Percentiles rank a stretch among this genome's conserved stretches.
phyloP scores from a whole-genome alignment of 1,140 invertebrate species.

The Heliothis subflexa region DNA sequence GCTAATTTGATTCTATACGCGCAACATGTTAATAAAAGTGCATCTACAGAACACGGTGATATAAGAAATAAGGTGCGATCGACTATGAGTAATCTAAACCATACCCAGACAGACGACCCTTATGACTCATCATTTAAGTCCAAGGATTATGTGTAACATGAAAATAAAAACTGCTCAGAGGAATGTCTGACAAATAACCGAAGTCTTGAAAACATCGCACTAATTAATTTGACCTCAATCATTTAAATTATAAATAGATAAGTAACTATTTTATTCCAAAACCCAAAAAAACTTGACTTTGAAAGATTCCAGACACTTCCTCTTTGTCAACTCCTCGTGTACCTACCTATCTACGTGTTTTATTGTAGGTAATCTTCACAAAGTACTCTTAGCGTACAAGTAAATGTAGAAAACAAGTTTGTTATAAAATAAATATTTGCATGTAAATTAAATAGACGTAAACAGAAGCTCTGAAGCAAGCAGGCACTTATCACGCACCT shows the following conservation, averaged over 20 bases:
- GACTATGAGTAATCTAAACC: slow-evolving; percentile 62
- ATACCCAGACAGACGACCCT: slow-evolving; percentile 57
- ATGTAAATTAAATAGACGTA: slow-evolving; percentile 46
- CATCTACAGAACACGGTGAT: background rate
- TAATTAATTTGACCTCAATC: slow-evolving; percentile 12
- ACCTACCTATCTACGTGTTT: no score
- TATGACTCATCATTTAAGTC: slow-evolving; percentile 58
- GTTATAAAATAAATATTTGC: slow-evolving; percentile 31
- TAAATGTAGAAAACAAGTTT: slow-evolving; percentile 35
- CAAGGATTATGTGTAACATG: slow-evolving; percentile 55
- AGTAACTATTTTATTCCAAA: slow-evolving; percentile 2
- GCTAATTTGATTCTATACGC: background rate
- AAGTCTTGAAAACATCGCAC: slow-evolving; percentile 13
- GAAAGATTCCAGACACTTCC: background rate
- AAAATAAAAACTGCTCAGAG: slow-evolving; percentile 35
- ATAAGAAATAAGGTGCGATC: slow-evolving; percentile 37
- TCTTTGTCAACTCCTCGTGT: background rate
- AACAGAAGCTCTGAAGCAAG: slow-evolving; percentile 37
- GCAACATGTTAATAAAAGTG: background rate
- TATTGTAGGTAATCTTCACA: background rate
- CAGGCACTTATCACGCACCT: background rate
- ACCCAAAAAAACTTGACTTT: slow-evolving; percentile 11
- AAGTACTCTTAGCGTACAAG: slow-evolving; percentile 7
- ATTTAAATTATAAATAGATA: background rate
- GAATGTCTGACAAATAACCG: slow-evolving; percentile 29